These are phyloP conservation scores for Ursus arctos DNA, from an alignment of 2,113 vertebrate genomes.

Conservation along the genomic window DNA sequence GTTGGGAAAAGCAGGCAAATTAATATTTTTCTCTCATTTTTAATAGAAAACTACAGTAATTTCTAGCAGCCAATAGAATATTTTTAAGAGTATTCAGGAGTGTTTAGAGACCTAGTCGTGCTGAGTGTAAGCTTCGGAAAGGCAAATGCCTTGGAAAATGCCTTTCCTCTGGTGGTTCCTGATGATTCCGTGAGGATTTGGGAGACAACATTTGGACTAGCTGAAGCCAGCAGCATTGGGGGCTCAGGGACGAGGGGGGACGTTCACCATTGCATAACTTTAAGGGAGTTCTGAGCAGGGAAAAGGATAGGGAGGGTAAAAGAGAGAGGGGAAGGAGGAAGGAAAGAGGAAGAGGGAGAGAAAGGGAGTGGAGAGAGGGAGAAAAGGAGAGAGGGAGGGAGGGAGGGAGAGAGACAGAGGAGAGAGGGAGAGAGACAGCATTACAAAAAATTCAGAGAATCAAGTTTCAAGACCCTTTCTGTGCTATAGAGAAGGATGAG, in stretches of 20 bases:
- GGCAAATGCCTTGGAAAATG: conserved; percentile 78
- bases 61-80: conserved; percentile 24
- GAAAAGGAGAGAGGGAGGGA: conserved; percentile 49
- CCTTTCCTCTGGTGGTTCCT: conserved; percentile 79
- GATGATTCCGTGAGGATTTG: conserved; percentile 83
- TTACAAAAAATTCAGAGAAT: conserved; percentile 84
- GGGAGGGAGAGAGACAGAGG: conserved; percentile 63
- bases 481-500: conserved; percentile 86
- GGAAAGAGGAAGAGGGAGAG: conserved; percentile 58
- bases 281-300: conserved; percentile 79
- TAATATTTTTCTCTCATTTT: conserved; percentile 47
- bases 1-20: conserved; percentile 81
- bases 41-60: conserved; percentile 28
- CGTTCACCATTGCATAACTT: conserved; percentile 84
- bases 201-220: conserved; percentile 84
- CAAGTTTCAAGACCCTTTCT: conserved; percentile 90
- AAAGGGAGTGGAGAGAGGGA: conserved; percentile 5
- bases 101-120: conserved; percentile 82
- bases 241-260: conserved; percentile 81
- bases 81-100: conserved; percentile 86
- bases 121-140: conserved; percentile 86
- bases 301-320: conserved; percentile 19
- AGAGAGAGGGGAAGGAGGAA: conserved; percentile 32
- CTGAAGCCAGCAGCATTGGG: conserved; percentile 82
- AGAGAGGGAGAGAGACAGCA: conserved; percentile 63